These are phyloP conservation scores for Dryadula phaetusa DNA, from an alignment of 2,888 invertebrate species.

Conservation along the genomic window DNA sequence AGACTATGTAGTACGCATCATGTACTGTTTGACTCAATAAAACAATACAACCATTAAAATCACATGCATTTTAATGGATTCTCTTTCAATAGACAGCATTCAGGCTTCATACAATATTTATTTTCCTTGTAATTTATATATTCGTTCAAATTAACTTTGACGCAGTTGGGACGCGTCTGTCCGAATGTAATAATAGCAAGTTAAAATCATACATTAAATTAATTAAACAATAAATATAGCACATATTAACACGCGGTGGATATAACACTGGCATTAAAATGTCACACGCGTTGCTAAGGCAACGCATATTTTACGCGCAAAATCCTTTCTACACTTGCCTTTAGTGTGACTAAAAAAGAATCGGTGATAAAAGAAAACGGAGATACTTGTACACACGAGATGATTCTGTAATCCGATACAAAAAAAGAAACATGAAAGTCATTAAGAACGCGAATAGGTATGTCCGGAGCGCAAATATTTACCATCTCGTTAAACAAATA, in stretches of 20 bases:
- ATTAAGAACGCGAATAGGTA: slow-evolving; percentile 1
- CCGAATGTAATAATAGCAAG: not conserved
- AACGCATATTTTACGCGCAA: not conserved
- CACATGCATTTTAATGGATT: not conserved
- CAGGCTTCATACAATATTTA: slow-evolving; percentile 10
- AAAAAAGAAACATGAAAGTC: slow-evolving; percentile 12
- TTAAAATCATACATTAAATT: not conserved
- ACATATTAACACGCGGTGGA: no score
- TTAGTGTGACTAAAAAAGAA: not conserved
- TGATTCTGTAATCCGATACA: not conserved
- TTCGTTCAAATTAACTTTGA: not conserved
- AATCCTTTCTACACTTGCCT: no score
- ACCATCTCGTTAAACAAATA: slow-evolving; percentile 32
- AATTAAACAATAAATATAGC: no score
- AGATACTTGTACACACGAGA: not conserved
- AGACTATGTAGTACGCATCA: not conserved
- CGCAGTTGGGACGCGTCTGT: not conserved
- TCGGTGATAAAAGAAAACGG: not conserved
- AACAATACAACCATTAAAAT: slow-evolving; percentile 13
- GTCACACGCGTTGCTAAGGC: not conserved
- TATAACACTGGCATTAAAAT: not conserved
- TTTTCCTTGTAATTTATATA: not conserved
- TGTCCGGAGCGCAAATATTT: slow-evolving; percentile 31
- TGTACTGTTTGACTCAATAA: slow-evolving; percentile 27
- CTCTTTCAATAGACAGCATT: not conserved